Conservation (phyloP, 2,113 vertebrate species). For the Rutilus rutilus region DNA sequence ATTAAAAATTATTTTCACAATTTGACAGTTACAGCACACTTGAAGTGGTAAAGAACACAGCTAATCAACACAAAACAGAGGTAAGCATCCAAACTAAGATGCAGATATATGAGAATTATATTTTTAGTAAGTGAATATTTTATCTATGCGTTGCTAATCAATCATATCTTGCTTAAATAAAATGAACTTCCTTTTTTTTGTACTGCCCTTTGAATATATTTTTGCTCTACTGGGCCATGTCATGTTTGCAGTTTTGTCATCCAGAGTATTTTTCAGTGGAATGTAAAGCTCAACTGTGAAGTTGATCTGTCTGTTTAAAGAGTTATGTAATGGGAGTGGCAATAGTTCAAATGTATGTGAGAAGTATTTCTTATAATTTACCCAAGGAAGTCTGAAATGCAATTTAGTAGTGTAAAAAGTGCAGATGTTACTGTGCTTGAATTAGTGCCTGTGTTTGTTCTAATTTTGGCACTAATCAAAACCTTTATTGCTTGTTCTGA, state of each 20-base stretch:
- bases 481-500: slow-evolving; percentile 35
- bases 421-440: neutral
- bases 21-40: slow-evolving; percentile 50
- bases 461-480: slow-evolving; percentile 1
- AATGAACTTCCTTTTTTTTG: neutral
- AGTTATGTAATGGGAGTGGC: slow-evolving; percentile 10
- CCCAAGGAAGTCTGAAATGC: neutral
- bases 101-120: neutral
- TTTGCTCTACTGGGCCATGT: neutral
- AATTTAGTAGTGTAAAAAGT: neutral
- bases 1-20: slow-evolving; percentile 35
- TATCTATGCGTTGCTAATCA: neutral
- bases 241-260: slow-evolving; percentile 18
- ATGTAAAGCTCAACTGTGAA: slow-evolving; percentile 15
- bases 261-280: slow-evolving; percentile 13
- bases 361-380: neutral
- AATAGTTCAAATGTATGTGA: slow-evolving; percentile 22
- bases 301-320: slow-evolving; percentile 17
- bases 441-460: neutral
- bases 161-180: neutral
- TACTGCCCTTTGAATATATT: neutral
- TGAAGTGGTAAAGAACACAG: slow-evolving; percentile 41
- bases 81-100: slow-evolving; percentile 54
- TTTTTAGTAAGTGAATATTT: neutral
- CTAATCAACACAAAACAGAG: slow-evolving; percentile 48